These are phyloP conservation scores for Maniola hyperantus DNA, from an alignment of 2,888 invertebrate genomes.

Conservation along the genomic window DNA sequence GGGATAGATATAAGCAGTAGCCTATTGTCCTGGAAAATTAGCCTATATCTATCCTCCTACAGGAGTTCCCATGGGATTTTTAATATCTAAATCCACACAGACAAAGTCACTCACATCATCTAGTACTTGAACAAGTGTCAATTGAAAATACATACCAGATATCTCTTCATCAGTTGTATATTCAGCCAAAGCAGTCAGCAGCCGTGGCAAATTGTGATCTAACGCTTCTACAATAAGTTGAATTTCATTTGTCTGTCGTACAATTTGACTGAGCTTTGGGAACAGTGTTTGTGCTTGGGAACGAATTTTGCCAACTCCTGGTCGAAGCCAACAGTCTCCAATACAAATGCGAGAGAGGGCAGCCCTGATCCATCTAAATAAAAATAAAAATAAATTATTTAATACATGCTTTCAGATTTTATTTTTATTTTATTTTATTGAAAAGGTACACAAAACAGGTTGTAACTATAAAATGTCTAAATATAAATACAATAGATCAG, in stretches of 20 bases:
- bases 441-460: too few species aligned
- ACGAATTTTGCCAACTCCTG: constrained; percentile 74
- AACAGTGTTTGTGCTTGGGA: constrained; percentile 73
- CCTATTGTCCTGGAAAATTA: too few species aligned
- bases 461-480: too few species aligned
- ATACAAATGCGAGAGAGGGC: constrained; percentile 72
- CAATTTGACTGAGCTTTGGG: constrained; percentile 71
- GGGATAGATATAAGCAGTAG: too few species aligned
- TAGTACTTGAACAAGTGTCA: not conserved
- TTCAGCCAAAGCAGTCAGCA: constrained; percentile 68
- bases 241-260: constrained; percentile 61
- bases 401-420: too few species aligned
- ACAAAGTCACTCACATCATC: too few species aligned
- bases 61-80: too few species aligned
- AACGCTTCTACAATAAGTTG: constrained; percentile 70
- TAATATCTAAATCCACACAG: too few species aligned
- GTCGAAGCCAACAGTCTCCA: constrained; percentile 74
- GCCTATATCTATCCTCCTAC: too few species aligned
- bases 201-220: constrained; percentile 69
- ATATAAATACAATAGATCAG: too few species aligned
- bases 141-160: constrained; percentile 52
- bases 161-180: constrained; percentile 79
- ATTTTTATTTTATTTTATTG: too few species aligned
- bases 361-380: constrained; percentile 74
- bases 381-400: not conserved